Conservation (phyloP, 2,113 vertebrate species). For the Plectropomus leopardus region DNA sequence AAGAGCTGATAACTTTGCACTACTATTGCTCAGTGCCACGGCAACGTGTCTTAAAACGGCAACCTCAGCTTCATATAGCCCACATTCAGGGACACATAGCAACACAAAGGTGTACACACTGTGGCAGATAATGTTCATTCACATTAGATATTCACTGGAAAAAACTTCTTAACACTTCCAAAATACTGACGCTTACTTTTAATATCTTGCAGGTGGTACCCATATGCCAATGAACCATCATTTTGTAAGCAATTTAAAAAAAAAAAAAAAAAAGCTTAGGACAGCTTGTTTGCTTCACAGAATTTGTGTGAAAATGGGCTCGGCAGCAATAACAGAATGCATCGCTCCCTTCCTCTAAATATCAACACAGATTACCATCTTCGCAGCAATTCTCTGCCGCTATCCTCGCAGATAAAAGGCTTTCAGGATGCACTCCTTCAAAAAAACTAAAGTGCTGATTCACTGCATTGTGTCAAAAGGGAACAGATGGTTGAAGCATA, state of each 20-base stretch:
- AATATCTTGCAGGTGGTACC: constrained; percentile 41
- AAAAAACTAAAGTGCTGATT: constrained; percentile 56
- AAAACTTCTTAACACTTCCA: constrained; percentile 7
- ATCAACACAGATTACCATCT: constrained; percentile 57
- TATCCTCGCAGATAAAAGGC: constrained; percentile 42
- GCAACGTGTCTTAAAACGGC: constrained; percentile 15
- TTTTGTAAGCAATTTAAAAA: constrained; percentile 21
- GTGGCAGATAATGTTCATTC: constrained; percentile 14
- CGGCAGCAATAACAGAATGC: constrained; percentile 38
- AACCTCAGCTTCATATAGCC: constrained; percentile 5
- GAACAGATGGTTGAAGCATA: constrained; percentile 56
- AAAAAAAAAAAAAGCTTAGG: constrained; percentile 12
- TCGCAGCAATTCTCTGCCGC: constrained; percentile 17
- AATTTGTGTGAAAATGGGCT: constrained; percentile 33
- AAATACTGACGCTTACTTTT: constrained; percentile 20
- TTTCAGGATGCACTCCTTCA: constrained; percentile 25
- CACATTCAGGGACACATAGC: background rate
- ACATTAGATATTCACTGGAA: constrained; percentile 6
- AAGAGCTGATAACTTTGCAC: constrained; percentile 63
- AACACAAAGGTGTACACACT: background rate
- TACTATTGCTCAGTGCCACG: constrained; percentile 39
- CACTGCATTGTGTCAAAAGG: constrained; percentile 48
- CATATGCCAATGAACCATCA: constrained; percentile 33
- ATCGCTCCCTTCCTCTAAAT: constrained; percentile 41
- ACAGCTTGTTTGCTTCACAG: constrained; percentile 37